These are phyloP conservation scores for Tipula vernalis DNA, from an alignment of 2,888 invertebrate genomes.

Conservation along the genomic window DNA sequence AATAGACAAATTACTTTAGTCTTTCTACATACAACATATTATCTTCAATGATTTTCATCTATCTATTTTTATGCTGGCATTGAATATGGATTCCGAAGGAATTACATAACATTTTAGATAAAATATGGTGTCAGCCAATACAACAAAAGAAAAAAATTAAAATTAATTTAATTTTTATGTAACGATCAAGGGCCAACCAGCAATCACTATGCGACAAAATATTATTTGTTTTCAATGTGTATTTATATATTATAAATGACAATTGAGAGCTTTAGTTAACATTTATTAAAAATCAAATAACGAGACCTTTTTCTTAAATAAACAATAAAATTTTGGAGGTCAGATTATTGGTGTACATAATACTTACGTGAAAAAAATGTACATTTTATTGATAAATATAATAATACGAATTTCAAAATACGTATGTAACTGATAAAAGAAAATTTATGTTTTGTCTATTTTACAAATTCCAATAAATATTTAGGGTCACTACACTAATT, in stretches of 20 bases:
- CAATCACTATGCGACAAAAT: neutral
- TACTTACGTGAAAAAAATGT: neutral
- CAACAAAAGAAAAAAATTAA: neutral
- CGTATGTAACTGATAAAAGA: neutral
- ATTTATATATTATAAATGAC: neutral
- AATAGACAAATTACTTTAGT: neutral
- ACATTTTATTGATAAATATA: neutral
- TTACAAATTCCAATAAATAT: neutral
- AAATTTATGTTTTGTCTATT: neutral
- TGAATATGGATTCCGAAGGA: neutral
- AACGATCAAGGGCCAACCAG: neutral
- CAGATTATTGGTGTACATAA: neutral
- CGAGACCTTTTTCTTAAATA: neutral
- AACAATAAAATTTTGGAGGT: neutral
- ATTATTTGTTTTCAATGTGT: neutral
- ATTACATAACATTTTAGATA: neutral
- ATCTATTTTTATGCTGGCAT: neutral
- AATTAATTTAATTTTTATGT: neutral
- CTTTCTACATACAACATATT: neutral
- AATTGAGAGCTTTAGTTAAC: neutral
- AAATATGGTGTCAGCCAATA: neutral
- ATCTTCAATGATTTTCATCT: neutral
- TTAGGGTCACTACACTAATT: neutral
- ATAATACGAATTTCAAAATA: neutral
- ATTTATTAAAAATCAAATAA: neutral